These are phyloP conservation scores for Cremastinae sp. DNA, from an alignment of 2,888 invertebrate genomes.

Conservation along the genomic window DNA sequence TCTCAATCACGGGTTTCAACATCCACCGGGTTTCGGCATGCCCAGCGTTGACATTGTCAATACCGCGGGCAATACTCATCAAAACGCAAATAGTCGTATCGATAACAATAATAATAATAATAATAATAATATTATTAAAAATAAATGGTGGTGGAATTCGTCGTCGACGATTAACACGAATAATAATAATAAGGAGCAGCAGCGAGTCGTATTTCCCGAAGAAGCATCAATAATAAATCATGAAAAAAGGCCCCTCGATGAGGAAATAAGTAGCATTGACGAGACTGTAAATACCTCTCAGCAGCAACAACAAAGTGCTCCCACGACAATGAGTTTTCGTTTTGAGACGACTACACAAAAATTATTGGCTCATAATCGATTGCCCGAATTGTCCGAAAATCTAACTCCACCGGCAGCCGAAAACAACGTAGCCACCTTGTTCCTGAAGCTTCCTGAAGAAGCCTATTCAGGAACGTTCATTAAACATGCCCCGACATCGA, in stretches of 20 bases:
- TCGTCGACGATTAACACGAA: constrained; percentile 24
- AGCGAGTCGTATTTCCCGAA: constrained; percentile 49
- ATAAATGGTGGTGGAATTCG: constrained; percentile 53
- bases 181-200: constrained; percentile 36
- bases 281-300: constrained; percentile 58
- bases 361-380: constrained; percentile 52
- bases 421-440: constrained; percentile 50
- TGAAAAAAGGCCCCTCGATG: constrained; percentile 68
- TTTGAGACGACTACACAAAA: constrained; percentile 41
- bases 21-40: constrained; percentile 50
- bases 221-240: constrained; percentile 43
- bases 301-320: constrained; percentile 22
- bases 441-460: too few species aligned
- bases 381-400: constrained; percentile 74
- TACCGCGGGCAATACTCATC: too few species aligned
- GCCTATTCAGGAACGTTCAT: too few species aligned
- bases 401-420: constrained; percentile 75
- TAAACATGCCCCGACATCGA: too few species aligned
- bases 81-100: too few species aligned
- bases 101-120: too few species aligned
- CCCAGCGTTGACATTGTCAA: constrained; percentile 47
- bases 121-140: constrained; percentile 35
- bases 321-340: constrained; percentile 30
- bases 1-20: constrained; percentile 28
- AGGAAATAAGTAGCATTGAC: constrained; percentile 74